phyloP scores from a whole-genome alignment of 2,888 invertebrate species.

The Troides aeacus region DNA sequence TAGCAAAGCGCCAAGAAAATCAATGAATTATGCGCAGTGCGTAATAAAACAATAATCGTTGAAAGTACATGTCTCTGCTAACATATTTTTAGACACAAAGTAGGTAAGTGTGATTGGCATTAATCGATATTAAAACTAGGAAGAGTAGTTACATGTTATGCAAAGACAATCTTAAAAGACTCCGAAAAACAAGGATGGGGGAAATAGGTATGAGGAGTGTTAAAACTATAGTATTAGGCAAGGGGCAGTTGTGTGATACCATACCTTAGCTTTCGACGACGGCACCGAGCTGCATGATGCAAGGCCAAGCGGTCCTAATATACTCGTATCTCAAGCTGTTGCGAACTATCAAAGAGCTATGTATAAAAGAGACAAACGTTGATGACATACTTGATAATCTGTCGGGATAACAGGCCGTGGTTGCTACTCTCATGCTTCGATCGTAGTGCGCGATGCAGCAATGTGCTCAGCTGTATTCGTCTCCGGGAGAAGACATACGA shows the following conservation, averaged over 20 bases:
- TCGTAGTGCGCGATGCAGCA: constrained; percentile 73
- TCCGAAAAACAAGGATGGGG: constrained; percentile 39
- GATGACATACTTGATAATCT: constrained; percentile 38
- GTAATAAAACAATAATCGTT: not conserved
- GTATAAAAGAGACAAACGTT: constrained; percentile 26
- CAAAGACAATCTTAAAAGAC: constrained; percentile 34
- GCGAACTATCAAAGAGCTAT: constrained; percentile 27
- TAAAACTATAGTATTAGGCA: constrained; percentile 50
- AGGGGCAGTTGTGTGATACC: constrained; percentile 38
- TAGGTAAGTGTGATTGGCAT: not conserved
- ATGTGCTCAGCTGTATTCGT: constrained; percentile 63
- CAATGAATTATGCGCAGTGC: not conserved
- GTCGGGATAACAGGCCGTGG: constrained; percentile 48
- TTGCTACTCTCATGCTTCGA: constrained; percentile 75
- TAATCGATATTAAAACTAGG: not conserved
- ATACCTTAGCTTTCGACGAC: constrained; percentile 52
- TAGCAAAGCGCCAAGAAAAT: not conserved
- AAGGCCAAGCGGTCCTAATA: constrained; percentile 63
- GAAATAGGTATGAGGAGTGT: constrained; percentile 41
- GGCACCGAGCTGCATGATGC: constrained; percentile 55
- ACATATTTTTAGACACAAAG: not conserved
- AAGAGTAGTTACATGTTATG: constrained; percentile 3
- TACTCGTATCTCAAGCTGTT: constrained; percentile 41
- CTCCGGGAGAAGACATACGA: constrained; percentile 58
- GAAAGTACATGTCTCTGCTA: constrained; percentile 3